Evolutionary conservation across 2,888 invertebrate genomes (phyloP).

Genomic region (Acanthoscelides obtectus): DNA sequence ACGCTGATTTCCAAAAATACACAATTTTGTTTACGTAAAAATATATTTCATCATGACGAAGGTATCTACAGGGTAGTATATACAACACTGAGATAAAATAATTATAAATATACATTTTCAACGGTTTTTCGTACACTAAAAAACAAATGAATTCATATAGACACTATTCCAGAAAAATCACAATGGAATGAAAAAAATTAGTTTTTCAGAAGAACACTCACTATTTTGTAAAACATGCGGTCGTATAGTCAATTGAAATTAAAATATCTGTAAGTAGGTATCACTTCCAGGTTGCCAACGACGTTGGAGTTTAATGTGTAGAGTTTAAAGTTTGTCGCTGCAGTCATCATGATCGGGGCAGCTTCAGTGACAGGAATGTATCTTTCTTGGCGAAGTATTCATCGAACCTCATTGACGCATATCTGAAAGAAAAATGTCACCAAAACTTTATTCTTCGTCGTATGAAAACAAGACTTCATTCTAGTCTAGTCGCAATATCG

Average conservation of each 20-base stretch:
- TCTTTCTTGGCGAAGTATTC: constrained; percentile 68
- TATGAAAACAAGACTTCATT: no score
- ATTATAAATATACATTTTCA: neutral
- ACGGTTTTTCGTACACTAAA: neutral
- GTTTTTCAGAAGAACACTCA: neutral
- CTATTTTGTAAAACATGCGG: neutral
- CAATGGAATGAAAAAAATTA: neutral
- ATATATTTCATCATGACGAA: neutral
- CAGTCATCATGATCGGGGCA: neutral
- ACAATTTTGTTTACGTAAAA: neutral
- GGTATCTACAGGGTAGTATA: neutral
- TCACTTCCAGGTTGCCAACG: neutral
- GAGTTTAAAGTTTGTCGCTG: neutral
- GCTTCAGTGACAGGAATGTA: constrained; percentile 44
- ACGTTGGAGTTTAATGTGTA: neutral
- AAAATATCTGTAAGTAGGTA: neutral
- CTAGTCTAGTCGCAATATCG: no score
- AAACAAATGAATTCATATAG: neutral
- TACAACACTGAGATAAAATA: neutral
- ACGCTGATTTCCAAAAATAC: no score
- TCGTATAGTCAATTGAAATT: neutral
- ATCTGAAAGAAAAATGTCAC: no score
- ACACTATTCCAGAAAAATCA: neutral
- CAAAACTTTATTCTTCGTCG: no score
- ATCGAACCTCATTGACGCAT: constrained; percentile 65